Base-by-base conservation (phyloP, 2,797 vertebrate genomes). In the Periophthalmus magnuspinnatus region DNA sequence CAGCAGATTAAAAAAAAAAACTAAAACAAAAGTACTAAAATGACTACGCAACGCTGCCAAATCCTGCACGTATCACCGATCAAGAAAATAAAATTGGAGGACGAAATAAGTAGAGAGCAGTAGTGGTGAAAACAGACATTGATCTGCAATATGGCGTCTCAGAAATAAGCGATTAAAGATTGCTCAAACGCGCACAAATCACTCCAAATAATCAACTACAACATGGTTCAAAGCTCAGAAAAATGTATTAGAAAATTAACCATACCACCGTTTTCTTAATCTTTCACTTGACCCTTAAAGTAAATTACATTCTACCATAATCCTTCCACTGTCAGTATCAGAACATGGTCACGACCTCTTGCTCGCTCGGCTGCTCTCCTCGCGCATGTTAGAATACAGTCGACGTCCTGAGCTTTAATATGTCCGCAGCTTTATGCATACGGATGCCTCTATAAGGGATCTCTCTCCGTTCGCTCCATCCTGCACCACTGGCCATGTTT, bases 321-420 rank as follows among this genome's bases (percentile, higher is more conserved):
- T 81, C 67, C 17, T 34, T 17, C 7, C n/a, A 72, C 21, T 63
- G 68, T 76, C 68, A 67, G 22, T 14, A 14, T 33, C 34, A 10
- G 74, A 68, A 78, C 52, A 61, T 14, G 22, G 70, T 71, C 50
- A 76, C 7, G 59, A 77, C 57, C 48, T 67, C 60, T 0, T 16
- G 24, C n/a, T 32, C 36, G 59, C 52, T 60, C 65, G 69, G 68
- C 65, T 60, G 48, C 22, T 28, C 47, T 69, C 69, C 45, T 59
- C 28, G 24, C 59, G 34, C 68, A 65, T 60, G 63, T 71, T 57
- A 54, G 36, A 67, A 59, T 21, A 73, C 14, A 41, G 65, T n/a
- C 10, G 22, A 52, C 62, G 19, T 33, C 64, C 32, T 22, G 5
- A 10, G 7, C 13, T 24, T 21, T 5, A 1, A n/a, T 38, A 41